Evolutionary conservation across 1,140 invertebrate genomes (phyloP), one percentile per base, ranked within the genome.

Genomic region (Calosoma granatense): DNA sequence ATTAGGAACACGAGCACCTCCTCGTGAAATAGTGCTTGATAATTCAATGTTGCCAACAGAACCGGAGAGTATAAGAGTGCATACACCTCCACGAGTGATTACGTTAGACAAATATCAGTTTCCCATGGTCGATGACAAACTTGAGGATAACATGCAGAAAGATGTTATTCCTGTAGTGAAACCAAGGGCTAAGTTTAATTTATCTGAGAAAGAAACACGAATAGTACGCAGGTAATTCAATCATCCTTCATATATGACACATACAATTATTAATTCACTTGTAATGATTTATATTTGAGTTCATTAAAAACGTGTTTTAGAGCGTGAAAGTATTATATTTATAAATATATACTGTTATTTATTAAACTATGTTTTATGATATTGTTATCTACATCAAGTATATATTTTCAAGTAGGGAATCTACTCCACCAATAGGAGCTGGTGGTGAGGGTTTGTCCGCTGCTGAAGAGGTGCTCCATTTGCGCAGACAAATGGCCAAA

Each of bases 21-120:
- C 89, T 2, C 76, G 87, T 59, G 91, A 93, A 77, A 86, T 93
- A 22, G 80, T 84, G 63, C 74, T 92, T 65, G 91, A 93, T 66
- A 88, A 90, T 78, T 81, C 85, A 21, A 80, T 88, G 53, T 72
- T 89, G 65, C 81, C 84, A 57, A 78, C 81, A 58, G 84, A 89
- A 63, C 82, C 83, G 23, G 81, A 80, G 20, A 77, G 83, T 65
- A 77, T 87, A 20, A 75, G 87, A 64, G 87, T 91, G 14, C 84
- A 86, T 70, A 90, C 88, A 43, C 88, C 88, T 11, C 89, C 89
- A 22, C 76, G 87, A 68, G 79, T 85, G n/a, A 82, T 92, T 26
- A 91, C 87, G 6, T 72, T 92, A 23, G 86, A 88, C 60, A 83
- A 88, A 67, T 87, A 90, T 70, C 84, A 82, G 60, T 90, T 88